Percentiles rank a stretch among this genome's conserved stretches.
These are phyloP conservation scores for Glaucopsyche alexis DNA, from an alignment of 2,888 invertebrate species.

Conservation along the genomic window DNA sequence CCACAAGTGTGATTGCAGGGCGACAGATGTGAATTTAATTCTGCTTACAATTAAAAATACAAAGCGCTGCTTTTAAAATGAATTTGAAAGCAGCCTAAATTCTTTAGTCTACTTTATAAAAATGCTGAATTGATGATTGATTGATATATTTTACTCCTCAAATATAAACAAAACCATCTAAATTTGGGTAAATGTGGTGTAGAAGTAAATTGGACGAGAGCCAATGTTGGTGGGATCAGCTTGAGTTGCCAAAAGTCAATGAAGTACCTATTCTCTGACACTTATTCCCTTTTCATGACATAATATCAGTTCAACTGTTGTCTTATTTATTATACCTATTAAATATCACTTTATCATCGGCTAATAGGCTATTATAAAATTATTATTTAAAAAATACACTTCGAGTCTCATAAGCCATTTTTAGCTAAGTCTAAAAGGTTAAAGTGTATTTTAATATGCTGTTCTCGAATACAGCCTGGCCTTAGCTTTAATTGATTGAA, in stretches of 20 bases:
- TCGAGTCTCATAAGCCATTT: not conserved
- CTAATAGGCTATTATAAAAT: not conserved
- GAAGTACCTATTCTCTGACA: not conserved
- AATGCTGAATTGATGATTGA: not conserved
- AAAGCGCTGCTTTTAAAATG: too few relatives aligned
- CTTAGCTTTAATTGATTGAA: not conserved
- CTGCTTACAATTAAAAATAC: too few relatives aligned
- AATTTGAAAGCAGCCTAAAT: not conserved
- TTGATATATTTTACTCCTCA: not conserved
- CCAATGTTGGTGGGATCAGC: not conserved
- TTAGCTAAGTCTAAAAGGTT: not conserved
- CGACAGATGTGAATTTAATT: too few relatives aligned
- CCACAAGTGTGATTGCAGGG: too few relatives aligned
- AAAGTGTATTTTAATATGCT: constrained; percentile 1
- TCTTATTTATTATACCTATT: not conserved
- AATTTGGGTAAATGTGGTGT: not conserved
- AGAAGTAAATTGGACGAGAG: constrained; percentile 1
- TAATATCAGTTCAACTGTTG: constrained; percentile 8
- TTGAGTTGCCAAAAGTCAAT: constrained; percentile 3
- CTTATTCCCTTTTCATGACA: constrained; percentile 20
- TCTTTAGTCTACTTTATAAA: not conserved
- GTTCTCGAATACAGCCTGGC: not conserved
- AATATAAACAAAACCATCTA: not conserved
- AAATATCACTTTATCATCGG: not conserved
- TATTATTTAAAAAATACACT: not conserved